These are phyloP conservation scores for Acrocyrtus sp. DNA, from an alignment of 2,888 invertebrate genomes.

Conservation along the genomic window DNA sequence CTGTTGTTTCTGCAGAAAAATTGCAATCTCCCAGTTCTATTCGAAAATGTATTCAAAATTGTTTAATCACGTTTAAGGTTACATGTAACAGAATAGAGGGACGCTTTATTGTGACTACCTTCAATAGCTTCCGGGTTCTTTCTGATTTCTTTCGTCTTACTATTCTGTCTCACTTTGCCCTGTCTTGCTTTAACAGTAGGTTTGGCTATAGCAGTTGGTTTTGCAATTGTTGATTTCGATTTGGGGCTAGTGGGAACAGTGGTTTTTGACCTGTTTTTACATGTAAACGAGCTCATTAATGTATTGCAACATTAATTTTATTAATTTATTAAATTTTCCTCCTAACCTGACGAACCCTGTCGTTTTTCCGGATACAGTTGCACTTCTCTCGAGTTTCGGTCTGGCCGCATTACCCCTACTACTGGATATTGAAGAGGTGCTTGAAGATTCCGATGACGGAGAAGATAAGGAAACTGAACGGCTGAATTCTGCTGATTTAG, in stretches of 20 bases:
- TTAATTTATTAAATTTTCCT: too few relatives aligned
- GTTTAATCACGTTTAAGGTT: too few relatives aligned
- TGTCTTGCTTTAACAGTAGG: conserved; percentile 27
- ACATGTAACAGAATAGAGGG: too few relatives aligned
- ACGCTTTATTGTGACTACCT: too few relatives aligned
- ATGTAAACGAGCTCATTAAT: too few relatives aligned
- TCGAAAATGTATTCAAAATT: too few relatives aligned
- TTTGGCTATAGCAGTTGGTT: conserved; percentile 23
- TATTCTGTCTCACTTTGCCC: conserved; percentile 4
- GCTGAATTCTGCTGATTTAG: conserved; percentile 30
- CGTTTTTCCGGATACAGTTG: conserved; percentile 22
- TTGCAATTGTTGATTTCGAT: conserved; percentile 6
- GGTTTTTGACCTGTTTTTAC: conserved; percentile 24
- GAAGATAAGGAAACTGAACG: conserved; percentile 3
- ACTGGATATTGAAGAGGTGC: neutral
- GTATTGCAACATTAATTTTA: too few relatives aligned
- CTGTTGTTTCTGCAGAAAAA: too few relatives aligned
- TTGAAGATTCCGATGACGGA: neutral
- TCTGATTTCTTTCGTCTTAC: too few relatives aligned
- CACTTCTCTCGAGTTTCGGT: too few relatives aligned
- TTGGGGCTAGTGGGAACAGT: conserved; percentile 18
- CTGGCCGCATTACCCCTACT: too few relatives aligned
- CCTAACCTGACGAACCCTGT: conserved; percentile 33
- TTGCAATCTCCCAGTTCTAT: neutral
- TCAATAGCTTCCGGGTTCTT: too few relatives aligned